A percentile compares a stretch with the other conserved stretches of the same genome.
phyloP scores from a whole-genome alignment of 64 coral and sea anemone species.

The Cladopsammia gracilis region DNA sequence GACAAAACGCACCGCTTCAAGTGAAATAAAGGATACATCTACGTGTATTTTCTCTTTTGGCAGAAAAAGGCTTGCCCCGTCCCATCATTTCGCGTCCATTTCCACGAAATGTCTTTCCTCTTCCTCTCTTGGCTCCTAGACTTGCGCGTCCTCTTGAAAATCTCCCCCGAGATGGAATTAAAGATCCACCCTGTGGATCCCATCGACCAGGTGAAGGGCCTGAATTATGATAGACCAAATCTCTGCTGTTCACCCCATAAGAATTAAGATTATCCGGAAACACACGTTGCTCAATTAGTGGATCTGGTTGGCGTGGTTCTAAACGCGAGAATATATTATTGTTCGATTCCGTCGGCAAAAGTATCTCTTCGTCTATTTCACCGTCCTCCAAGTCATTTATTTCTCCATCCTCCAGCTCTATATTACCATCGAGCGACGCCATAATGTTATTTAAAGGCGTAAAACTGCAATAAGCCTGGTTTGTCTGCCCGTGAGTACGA shows the following conservation, averaged over 20 bases:
- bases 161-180: constrained; percentile 4
- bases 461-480: neutral
- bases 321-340: neutral
- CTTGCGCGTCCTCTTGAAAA: neutral
- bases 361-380: constrained; percentile 44
- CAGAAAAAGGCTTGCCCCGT: neutral
- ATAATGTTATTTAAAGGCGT: neutral
- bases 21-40: constrained; percentile 16
- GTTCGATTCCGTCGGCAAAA: constrained; percentile 1
- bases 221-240: constrained; percentile 3
- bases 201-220: neutral
- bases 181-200: constrained; percentile 1
- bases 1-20: neutral
- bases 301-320: neutral
- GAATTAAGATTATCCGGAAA: neutral
- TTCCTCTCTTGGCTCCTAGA: neutral
- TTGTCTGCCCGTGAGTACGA: neutral
- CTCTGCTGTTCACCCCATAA: neutral
- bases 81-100: constrained; percentile 7
- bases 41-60: neutral
- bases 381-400: constrained; percentile 45
- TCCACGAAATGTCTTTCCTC: constrained; percentile 13
- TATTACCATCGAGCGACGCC: neutral
- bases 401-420: constrained; percentile 43
- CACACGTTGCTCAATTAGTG: neutral